phyloP scores from a whole-genome alignment of 2,888 invertebrate genomes.

The Strigamia maritima region DNA sequence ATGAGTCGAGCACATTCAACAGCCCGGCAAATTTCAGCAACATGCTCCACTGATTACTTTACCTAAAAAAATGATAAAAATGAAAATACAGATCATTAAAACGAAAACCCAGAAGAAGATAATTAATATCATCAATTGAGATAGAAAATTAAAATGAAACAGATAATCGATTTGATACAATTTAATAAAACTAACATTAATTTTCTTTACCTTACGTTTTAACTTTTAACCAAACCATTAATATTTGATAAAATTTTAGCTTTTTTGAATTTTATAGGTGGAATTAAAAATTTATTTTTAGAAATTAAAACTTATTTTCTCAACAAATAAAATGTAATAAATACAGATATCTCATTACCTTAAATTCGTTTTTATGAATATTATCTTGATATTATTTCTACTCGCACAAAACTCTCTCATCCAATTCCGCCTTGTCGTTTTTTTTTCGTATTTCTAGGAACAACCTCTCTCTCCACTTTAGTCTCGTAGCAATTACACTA shows the following conservation, averaged over 20 bases:
- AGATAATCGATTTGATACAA: background rate
- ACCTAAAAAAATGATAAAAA: conserved; percentile 12
- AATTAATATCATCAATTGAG: conserved; percentile 29
- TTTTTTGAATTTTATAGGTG: too few species aligned
- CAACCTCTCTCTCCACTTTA: conserved; percentile 15
- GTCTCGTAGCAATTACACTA: conserved; percentile 31
- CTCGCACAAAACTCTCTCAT: background rate
- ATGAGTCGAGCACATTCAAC: conserved; percentile 20
- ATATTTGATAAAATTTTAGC: too few species aligned
- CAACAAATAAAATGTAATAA: too few species aligned
- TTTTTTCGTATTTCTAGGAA: background rate
- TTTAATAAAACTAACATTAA: too few species aligned
- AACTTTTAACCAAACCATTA: too few species aligned
- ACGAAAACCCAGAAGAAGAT: background rate
- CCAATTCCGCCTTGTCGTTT: conserved; percentile 24
- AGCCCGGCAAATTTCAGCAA: conserved; percentile 27
- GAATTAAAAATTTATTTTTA: too few species aligned
- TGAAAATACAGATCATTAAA: conserved; percentile 21
- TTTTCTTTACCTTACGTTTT: too few species aligned
- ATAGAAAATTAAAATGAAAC: conserved; percentile 8
- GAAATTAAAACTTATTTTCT: too few species aligned
- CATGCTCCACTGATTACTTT: conserved; percentile 27
- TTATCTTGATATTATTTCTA: background rate
- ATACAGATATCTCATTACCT: background rate
- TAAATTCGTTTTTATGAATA: background rate